Conservation (phyloP, 2,888 invertebrate species). For the Heliconius hortense region DNA sequence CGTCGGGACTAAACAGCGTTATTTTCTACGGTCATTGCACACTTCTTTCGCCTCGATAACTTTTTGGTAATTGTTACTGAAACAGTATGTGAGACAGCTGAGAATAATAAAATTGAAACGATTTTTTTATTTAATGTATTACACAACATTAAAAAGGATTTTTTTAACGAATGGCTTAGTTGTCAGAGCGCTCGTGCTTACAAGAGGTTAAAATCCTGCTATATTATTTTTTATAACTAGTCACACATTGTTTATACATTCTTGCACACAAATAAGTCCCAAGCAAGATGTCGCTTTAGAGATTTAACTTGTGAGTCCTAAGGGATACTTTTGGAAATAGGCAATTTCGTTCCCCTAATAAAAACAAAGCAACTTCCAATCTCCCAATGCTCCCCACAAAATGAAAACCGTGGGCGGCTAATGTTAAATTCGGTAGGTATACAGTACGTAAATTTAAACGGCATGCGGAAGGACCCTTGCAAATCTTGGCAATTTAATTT, state of each 20-base stretch:
- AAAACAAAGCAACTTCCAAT: slow-evolving; percentile 21
- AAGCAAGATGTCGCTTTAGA: neutral
- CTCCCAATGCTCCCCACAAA: slow-evolving; percentile 14
- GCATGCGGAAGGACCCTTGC: slow-evolving; percentile 8
- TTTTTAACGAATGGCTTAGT: no score
- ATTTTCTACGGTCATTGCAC: neutral
- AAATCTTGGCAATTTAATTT: slow-evolving; percentile 13
- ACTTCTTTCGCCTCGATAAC: neutral
- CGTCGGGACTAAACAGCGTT: neutral
- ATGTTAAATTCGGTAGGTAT: slow-evolving; percentile 21
- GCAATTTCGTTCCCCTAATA: slow-evolving; percentile 21
- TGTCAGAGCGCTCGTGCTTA: no score
- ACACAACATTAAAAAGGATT: no score
- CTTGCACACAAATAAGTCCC: neutral
- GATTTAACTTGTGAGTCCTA: slow-evolving; percentile 14
- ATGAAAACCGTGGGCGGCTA: slow-evolving; percentile 19
- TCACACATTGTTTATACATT: neutral
- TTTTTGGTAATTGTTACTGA: no score
- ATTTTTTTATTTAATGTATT: no score
- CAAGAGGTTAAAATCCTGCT: no score
- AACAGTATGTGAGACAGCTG: no score
- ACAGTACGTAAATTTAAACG: slow-evolving; percentile 8
- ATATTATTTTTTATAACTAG: neutral
- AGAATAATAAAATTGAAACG: no score
- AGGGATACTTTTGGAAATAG: slow-evolving; percentile 20